A percentile compares a stretch with the other conserved stretches of the same genome.
Evolutionary conservation across 2,888 invertebrate genomes (phyloP).

Genomic region (Choreutis nemorana): DNA sequence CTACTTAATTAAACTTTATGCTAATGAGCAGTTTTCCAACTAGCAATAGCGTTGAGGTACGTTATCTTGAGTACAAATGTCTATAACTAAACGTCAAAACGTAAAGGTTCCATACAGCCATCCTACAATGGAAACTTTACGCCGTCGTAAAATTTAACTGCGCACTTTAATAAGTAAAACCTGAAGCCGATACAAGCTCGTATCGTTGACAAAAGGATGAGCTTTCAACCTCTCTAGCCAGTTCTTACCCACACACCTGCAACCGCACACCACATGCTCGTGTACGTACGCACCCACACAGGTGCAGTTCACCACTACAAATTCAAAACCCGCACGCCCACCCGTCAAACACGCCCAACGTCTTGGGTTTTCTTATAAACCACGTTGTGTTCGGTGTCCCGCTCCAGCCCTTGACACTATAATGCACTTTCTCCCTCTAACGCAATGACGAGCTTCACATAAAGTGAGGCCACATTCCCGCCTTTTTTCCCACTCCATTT

Average conservation of each 20-base stretch:
- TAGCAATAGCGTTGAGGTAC: too few relatives aligned
- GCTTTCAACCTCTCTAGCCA: slow-evolving; percentile 28
- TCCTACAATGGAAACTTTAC: slow-evolving; percentile 52
- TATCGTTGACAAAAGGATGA: slow-evolving; percentile 64
- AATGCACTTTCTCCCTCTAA: slow-evolving; percentile 31
- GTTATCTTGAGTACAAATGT: too few relatives aligned
- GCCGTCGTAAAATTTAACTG: slow-evolving; percentile 51
- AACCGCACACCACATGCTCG: slow-evolving; percentile 32
- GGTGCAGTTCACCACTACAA: slow-evolving; percentile 33
- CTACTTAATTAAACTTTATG: too few relatives aligned
- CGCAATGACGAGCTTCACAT: slow-evolving; percentile 66
- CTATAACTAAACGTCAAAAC: too few relatives aligned
- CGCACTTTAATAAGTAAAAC: slow-evolving; percentile 59
- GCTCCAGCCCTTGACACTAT: slow-evolving; percentile 22
- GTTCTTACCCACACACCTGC: slow-evolving; percentile 34
- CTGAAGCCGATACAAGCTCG: slow-evolving; percentile 49
- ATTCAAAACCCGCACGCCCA: slow-evolving; percentile 56
- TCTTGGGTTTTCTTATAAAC: slow-evolving; percentile 68
- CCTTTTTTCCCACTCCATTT: slow-evolving; percentile 69
- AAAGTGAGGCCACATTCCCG: slow-evolving; percentile 67
- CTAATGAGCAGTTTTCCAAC: too few relatives aligned
- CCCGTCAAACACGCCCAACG: slow-evolving; percentile 67
- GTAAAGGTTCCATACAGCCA: slow-evolving; percentile 4
- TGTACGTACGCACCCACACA: slow-evolving; percentile 29
- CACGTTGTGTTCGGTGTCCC: slow-evolving; percentile 58